phyloP scores from a whole-genome alignment of 2,113 vertebrate genomes.

The Zosterops lateralis region DNA sequence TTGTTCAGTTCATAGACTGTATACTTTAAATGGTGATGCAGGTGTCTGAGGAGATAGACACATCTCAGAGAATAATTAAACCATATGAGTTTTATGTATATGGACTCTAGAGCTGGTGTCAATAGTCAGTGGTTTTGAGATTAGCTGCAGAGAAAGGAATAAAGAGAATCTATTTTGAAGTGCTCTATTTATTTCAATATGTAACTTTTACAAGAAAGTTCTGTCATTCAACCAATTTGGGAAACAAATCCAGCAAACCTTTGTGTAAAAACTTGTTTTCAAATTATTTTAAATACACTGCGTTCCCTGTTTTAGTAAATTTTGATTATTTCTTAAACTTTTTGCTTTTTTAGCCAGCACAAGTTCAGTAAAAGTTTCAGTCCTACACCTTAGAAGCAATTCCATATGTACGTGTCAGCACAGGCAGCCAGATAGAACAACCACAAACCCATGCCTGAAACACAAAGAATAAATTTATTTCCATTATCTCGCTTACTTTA shows the following conservation, averaged over 20 bases:
- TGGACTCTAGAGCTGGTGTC: background rate
- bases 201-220: background rate
- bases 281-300: background rate
- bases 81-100: background rate
- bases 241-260: background rate
- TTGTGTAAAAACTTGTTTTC: background rate
- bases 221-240: background rate
- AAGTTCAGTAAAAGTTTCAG: background rate
- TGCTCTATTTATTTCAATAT: background rate
- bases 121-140: background rate
- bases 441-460: background rate
- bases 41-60: background rate
- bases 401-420: background rate
- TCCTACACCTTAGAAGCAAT: background rate
- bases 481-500: accelerated
- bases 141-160: background rate
- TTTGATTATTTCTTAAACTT: background rate
- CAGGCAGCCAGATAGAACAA: background rate
- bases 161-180: background rate
- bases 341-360: background rate
- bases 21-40: background rate
- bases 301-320: background rate
- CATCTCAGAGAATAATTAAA: background rate
- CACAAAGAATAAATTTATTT: background rate
- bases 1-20: background rate